These are phyloP conservation scores for Acronicta alni DNA, from an alignment of 2,888 invertebrate species.

Conservation along the genomic window DNA sequence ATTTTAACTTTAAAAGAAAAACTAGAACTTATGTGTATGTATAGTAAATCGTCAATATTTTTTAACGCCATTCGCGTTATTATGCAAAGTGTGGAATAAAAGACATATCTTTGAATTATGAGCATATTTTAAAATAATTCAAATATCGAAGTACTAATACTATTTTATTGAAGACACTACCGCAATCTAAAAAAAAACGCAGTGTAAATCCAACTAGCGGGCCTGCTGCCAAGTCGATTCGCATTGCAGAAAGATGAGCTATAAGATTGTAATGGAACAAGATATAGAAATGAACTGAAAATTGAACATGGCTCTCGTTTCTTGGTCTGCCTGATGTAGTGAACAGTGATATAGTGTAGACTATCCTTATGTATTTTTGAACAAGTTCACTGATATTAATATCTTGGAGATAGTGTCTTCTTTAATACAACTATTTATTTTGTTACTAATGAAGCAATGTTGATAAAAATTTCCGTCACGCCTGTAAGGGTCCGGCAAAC, in stretches of 20 bases:
- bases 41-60: too few species aligned
- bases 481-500: too few species aligned
- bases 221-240: constrained; percentile 76
- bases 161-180: constrained; percentile 44
- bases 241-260: constrained; percentile 79
- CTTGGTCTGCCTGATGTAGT: constrained; percentile 19
- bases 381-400: background rate
- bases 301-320: constrained; percentile 38
- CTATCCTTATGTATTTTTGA: constrained; percentile 6
- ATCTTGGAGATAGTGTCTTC: background rate
- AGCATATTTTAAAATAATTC: background rate
- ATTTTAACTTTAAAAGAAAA: too few species aligned
- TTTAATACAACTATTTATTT: too few species aligned
- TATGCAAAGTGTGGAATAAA: too few species aligned
- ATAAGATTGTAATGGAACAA: constrained; percentile 67
- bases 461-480: too few species aligned
- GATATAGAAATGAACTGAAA: constrained; percentile 61
- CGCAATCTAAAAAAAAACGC: constrained; percentile 42
- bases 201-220: constrained; percentile 73
- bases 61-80: too few species aligned
- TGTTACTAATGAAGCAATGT: too few species aligned
- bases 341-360: constrained; percentile 27
- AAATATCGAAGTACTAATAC: constrained; percentile 21
- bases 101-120: too few species aligned
- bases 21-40: too few species aligned